A percentile compares a stretch with the other conserved stretches of the same genome.
Conservation (phyloP, 1,140 invertebrate genomes). For the Stegodyphus dumicola region DNA sequence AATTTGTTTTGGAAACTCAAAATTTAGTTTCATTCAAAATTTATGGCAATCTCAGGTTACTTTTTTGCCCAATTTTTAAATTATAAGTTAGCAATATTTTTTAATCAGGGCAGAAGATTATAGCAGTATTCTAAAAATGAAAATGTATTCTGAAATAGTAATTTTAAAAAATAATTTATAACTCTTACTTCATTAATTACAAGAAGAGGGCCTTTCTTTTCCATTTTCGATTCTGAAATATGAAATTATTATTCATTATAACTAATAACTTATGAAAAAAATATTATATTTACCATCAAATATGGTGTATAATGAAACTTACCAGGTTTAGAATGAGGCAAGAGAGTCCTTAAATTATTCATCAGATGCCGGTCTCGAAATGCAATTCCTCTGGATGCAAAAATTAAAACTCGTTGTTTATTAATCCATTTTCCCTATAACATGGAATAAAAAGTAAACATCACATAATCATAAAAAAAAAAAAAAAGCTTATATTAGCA, state of each 20-base stretch:
- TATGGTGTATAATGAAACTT: not conserved
- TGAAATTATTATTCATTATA: not conserved
- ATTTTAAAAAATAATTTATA: conserved; percentile 19
- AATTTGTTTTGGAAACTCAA: too few species aligned
- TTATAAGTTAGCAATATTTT: too few species aligned
- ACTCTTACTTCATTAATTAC: conserved; percentile 75
- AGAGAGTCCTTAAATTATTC: conserved; percentile 90
- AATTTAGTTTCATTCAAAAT: too few species aligned
- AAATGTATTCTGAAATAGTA: too few species aligned
- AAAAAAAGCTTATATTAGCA: too few species aligned
- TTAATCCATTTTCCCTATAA: conserved; percentile 81
- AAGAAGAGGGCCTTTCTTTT: conserved; percentile 73
- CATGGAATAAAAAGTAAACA: not conserved
- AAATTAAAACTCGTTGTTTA: conserved; percentile 89
- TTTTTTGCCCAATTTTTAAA: too few species aligned
- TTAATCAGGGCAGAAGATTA: too few species aligned
- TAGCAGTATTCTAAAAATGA: too few species aligned
- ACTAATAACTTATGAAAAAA: too few species aligned
- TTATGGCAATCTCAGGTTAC: too few species aligned
- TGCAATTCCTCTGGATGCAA: conserved; percentile 91
- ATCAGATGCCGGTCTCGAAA: conserved; percentile 93
- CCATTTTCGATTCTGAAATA: conserved; percentile 79
- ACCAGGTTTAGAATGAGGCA: conserved; percentile 91
- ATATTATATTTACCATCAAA: too few species aligned
- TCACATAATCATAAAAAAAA: too few species aligned